Evolutionary conservation across 2,888 invertebrate species (phyloP).

Genomic region (Eremobia ochroleuca): DNA sequence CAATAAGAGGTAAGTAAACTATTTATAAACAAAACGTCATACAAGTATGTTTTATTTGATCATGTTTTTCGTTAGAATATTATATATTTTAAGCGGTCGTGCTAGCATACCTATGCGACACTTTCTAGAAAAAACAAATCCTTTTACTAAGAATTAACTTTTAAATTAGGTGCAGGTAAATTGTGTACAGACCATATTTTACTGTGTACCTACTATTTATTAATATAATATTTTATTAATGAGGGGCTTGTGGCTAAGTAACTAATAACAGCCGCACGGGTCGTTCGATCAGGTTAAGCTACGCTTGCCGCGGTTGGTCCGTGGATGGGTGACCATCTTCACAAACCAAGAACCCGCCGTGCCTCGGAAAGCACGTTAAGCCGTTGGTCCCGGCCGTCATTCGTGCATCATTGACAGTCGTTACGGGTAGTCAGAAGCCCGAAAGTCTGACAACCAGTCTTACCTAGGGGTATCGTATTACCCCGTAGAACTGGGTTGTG

Average conservation of each 20-base stretch:
- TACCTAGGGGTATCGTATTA: too few species aligned
- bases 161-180: not conserved
- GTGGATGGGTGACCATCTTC: too few species aligned
- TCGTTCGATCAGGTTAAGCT: too few species aligned
- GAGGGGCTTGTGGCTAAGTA: too few species aligned
- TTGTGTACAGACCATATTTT: not conserved
- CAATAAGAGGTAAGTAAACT: not conserved
- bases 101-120: not conserved
- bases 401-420: too few species aligned
- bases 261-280: too few species aligned
- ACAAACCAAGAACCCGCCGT: too few species aligned
- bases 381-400: not conserved
- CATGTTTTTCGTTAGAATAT: not conserved
- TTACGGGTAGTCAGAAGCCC: not conserved
- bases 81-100: not conserved
- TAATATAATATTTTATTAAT: too few species aligned
- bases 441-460: not conserved
- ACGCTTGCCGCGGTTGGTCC: too few species aligned
- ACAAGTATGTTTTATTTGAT: not conserved
- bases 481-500: not conserved
- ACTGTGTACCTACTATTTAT: not conserved
- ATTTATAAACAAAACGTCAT: not conserved
- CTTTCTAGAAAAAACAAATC: not conserved
- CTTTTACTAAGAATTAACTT: not conserved
- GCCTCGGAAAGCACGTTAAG: constrained; percentile 20